Base-by-base conservation (phyloP, 2,888 invertebrate species). In the Leucoptera coffeella region DNA sequence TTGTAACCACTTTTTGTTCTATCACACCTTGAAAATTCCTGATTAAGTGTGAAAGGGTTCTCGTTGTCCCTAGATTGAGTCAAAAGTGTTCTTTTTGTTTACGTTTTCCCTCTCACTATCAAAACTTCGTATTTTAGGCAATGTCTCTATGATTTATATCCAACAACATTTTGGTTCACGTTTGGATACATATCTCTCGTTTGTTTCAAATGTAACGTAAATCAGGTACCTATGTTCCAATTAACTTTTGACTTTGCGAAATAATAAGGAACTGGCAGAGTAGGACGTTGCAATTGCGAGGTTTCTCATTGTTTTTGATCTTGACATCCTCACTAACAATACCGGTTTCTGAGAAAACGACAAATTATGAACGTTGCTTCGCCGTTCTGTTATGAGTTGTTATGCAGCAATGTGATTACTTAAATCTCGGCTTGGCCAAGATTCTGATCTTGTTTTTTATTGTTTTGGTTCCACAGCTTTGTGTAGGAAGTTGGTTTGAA, bases 11-110 rank as follows among this genome's bases (percentile, higher is more conserved):
- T n/a, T n/a, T 36, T 30, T 32, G 37, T 47, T 55, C 57, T 55
- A 45, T 43, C 10, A 10, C 4, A 22, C 38, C 47, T 43, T 50
- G 45, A 47, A 47, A 56, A 47, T 48, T 55, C 50, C 58, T 57
- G 56, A 64, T 59, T 46, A 51, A 45, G 60, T 65, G 62, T 67
- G 58, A 69, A 65, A 61, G 56, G 61, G 49, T 45, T 28, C 30
- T 27, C 48, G 44, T 49, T 51, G 45, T 50, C 39, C 42, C 36
- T 33, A 42, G 55, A 58, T 61, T 60, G 54, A 57, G 56, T 54
- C 53, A 57, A 56, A 49, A 43, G 43, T 39, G 39, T 48, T 53
- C 50, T 48, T 50, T 40, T 41, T 29, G 23, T n/a, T n/a, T n/a
- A n/a, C n/a, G n/a, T n/a, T n/a, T n/a, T n/a, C n/a, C n/a, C n/a